Evolutionary conservation across 2,113 vertebrate genomes (phyloP), one percentile per base, ranked within the genome.

Genomic region (Kobus ellipsiprymnus): DNA sequence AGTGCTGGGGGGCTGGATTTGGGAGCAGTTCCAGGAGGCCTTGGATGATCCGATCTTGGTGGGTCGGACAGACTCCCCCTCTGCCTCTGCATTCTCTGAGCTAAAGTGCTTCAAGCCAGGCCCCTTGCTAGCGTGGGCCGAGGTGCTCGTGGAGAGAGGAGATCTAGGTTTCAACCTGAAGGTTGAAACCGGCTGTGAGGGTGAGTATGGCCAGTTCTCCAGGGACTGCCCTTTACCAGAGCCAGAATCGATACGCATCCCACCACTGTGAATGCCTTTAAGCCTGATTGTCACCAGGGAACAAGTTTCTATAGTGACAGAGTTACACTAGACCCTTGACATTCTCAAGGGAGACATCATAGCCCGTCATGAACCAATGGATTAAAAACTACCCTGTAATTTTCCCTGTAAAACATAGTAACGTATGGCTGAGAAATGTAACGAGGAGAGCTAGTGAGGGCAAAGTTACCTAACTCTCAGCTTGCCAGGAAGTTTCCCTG

Each of bases 231-330:
- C 46, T 5, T 91, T 86, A 77, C 48, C 84, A 74, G 90, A 96
- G 88, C 67, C 64, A 82, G 84, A 92, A 90, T 88, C 67, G 30
- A 44, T 11, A 12, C 78, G 78, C 50, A 29, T 82, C 36, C 15
- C 25, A 46, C 57, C 92, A 33, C 16, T n/a, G 95, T 84, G 55
- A 77, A 33, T 84, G 55, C 40, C 19, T 36, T 86, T 91, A 74
- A 94, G 93, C 88, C 52, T 6, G 23, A 83, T 0, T 91, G 88
- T 94, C 96, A 89, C 60, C 62, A 91, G 95, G 55, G 91, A 97
- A 64, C 85, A 60, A 25, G 98, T 98, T 97, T 94, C 97, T 92
- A 96, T 98, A 88, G 97, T 2, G 5, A 98, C 94, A 64, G 64
- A 95, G 59, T 46, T 97, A 96, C 55, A 86, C 88, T 85, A 94